A percentile compares a stretch with the other conserved stretches of the same genome.
These are phyloP conservation scores for Zaprionus vittiger DNA, from an alignment of 1,140 invertebrate genomes.

Conservation along the genomic window DNA sequence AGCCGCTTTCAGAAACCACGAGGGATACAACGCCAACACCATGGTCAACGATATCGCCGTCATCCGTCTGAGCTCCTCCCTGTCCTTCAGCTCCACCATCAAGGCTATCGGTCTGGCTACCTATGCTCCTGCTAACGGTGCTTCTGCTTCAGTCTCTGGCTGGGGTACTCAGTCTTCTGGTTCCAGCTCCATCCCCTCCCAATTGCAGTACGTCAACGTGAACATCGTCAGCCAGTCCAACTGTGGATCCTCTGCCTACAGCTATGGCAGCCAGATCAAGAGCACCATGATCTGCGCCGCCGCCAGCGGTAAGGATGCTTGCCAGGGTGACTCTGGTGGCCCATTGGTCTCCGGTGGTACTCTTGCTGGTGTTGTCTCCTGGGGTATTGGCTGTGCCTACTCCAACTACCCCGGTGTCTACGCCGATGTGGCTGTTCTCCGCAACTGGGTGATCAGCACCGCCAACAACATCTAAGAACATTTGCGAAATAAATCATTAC, in stretches of 20 bases:
- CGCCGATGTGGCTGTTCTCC: conserved; percentile 83
- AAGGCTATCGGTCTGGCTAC: conserved; percentile 72
- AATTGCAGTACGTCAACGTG: conserved; percentile 57
- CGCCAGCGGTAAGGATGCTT: conserved; percentile 60
- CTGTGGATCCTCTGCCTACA: conserved; percentile 41
- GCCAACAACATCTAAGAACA: conserved; percentile 35
- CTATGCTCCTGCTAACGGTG: conserved; percentile 51
- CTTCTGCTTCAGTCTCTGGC: conserved; percentile 80
- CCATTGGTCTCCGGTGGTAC: conserved; percentile 77
- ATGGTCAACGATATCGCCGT: conserved; percentile 85
- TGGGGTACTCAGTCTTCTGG: conserved; percentile 79
- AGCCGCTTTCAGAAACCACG: conserved; percentile 53
- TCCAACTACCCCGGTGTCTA: conserved; percentile 87
- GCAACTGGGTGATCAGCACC: conserved; percentile 53
- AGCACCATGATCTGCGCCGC: conserved; percentile 84
- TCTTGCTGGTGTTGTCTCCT: conserved; percentile 86
- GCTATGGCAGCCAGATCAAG: conserved; percentile 43
- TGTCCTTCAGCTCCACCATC: conserved; percentile 76
- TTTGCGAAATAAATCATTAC: conserved; percentile 25
- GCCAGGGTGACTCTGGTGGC: conserved; percentile 85
- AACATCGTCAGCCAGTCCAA: conserved; percentile 33
- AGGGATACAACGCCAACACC: conserved; percentile 64
- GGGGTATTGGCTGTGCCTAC: conserved; percentile 87
- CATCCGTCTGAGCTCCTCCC: conserved; percentile 73
- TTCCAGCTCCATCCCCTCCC: conserved; percentile 39